Percentiles rank a stretch among this genome's conserved stretches.
phyloP scores from a whole-genome alignment of 2,888 invertebrate species.

The Arenicola marina region DNA sequence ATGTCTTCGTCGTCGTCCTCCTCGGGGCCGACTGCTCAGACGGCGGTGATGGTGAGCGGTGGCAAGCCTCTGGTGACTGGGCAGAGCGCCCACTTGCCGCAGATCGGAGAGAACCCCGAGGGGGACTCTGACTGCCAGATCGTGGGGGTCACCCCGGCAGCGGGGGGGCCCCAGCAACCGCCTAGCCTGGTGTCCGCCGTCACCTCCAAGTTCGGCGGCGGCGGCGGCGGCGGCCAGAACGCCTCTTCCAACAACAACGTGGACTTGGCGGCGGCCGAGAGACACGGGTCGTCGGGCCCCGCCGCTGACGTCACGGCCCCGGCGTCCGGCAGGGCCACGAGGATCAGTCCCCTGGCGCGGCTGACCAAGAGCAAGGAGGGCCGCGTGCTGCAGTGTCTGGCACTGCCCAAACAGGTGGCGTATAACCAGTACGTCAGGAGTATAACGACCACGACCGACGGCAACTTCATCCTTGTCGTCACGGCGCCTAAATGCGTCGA shows the following conservation, averaged over 20 bases:
- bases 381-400: slow-evolving; percentile 50
- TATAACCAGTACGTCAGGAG: slow-evolving; percentile 61
- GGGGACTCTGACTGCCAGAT: background rate
- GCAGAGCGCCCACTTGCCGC: no score
- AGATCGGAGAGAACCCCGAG: no score
- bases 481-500: slow-evolving; percentile 38
- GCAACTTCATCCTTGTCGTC: slow-evolving; percentile 68
- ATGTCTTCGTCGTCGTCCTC: background rate
- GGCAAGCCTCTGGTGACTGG: background rate
- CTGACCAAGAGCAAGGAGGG: no score
- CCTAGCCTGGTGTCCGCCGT: no score
- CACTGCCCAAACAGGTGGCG: slow-evolving; percentile 40
- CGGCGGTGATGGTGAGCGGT: background rate
- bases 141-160: no score
- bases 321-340: no score
- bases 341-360: no score
- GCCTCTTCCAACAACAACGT: background rate
- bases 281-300: background rate
- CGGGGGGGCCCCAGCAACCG: background rate
- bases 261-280: background rate
- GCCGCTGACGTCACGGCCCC: no score
- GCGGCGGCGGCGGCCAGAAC: background rate
- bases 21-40: background rate
- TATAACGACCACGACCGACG: slow-evolving; percentile 73
- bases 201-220: background rate